A percentile compares a stretch with the other conserved stretches of the same genome.
Evolutionary conservation across 2,113 vertebrate species (phyloP).

Genomic region (Gnathonemus echidnorhynchus): DNA sequence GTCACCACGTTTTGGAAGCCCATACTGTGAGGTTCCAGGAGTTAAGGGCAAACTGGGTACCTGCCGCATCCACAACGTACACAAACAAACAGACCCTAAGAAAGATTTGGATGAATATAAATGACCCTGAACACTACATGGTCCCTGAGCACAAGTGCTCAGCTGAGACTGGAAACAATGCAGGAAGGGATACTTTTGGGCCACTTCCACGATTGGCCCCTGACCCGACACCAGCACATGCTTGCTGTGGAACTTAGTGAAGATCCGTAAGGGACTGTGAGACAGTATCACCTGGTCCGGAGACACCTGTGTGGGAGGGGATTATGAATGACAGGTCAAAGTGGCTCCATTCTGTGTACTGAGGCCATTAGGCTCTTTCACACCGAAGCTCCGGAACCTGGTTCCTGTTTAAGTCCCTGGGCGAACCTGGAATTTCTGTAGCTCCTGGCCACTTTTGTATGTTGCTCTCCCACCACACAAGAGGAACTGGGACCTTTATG

Average conservation of each 20-base stretch:
- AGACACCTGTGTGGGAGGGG: constrained; percentile 64
- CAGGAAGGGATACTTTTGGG: constrained; percentile 78
- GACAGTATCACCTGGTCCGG: constrained; percentile 87
- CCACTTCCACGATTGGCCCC: constrained; percentile 78
- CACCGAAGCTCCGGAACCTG: neutral
- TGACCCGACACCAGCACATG: constrained; percentile 83
- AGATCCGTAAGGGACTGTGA: constrained; percentile 85
- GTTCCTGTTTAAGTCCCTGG: neutral
- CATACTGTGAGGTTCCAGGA: constrained; percentile 56
- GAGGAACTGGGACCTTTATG: neutral
- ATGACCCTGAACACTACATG: neutral
- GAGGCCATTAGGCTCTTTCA: neutral
- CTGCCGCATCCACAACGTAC: neutral
- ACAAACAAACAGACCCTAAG: neutral
- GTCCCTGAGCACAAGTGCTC: neutral
- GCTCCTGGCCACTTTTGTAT: neutral
- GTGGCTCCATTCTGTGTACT: neutral
- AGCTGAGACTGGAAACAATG: neutral
- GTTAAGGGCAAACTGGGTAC: constrained; percentile 46
- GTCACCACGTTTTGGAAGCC: constrained; percentile 82
- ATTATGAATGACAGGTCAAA: neutral
- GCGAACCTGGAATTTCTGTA: neutral
- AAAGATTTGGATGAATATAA: neutral
- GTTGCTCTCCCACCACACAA: neutral
- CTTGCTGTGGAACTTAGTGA: constrained; percentile 73